Percentiles rank a stretch among this genome's conserved stretches.
Conservation (phyloP, 1,140 invertebrate species). For the Drosophila rufa region DNA sequence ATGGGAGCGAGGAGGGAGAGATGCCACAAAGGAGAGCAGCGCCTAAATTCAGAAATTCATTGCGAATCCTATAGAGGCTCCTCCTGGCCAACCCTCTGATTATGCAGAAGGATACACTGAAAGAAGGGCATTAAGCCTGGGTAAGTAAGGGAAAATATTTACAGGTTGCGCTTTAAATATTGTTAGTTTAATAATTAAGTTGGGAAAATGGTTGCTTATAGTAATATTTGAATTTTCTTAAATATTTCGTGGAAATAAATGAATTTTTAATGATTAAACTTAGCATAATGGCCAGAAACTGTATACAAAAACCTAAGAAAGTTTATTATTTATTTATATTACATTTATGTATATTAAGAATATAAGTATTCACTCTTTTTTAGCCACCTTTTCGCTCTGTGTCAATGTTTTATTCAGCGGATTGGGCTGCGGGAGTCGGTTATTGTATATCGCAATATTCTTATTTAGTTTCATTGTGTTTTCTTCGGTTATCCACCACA, state of each 20-base stretch:
- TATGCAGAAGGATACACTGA: conserved; percentile 6
- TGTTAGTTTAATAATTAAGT: no score
- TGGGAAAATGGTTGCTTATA: no score
- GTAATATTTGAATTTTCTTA: not conserved
- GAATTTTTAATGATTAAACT: no score
- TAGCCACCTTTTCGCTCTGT: not conserved
- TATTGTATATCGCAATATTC: conserved; percentile 63
- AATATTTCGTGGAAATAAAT: not conserved
- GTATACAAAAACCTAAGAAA: no score
- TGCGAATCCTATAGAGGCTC: conserved; percentile 15
- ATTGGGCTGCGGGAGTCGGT: conserved; percentile 37
- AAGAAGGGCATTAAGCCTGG: not conserved
- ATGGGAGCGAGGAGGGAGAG: not conserved
- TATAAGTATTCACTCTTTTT: no score
- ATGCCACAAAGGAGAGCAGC: conserved; percentile 1
- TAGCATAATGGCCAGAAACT: no score
- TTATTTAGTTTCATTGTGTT: conserved; percentile 65
- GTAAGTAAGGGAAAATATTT: not conserved
- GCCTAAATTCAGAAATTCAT: conserved; percentile 63
- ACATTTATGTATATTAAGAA: no score
- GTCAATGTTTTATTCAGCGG: conserved; percentile 51
- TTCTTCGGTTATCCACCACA: conserved; percentile 49
- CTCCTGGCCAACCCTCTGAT: conserved; percentile 3
- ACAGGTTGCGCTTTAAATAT: no score
- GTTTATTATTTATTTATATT: no score